phyloP scores from a whole-genome alignment of 23 tunicate species.

The Clavelina lepadiformis region DNA sequence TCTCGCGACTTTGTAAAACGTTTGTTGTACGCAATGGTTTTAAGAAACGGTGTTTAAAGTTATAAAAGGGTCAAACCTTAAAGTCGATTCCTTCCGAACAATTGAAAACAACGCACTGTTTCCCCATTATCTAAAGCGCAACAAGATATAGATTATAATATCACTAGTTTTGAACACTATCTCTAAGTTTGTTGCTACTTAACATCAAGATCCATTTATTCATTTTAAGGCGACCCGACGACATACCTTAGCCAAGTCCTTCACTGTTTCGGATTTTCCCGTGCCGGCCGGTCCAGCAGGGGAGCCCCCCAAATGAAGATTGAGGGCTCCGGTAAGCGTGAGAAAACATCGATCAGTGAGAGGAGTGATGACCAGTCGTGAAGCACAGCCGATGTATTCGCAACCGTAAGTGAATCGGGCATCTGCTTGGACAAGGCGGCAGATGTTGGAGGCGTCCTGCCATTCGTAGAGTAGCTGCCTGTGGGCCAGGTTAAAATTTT shows the following conservation, averaged over 20 bases:
- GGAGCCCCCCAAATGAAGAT: slow-evolving; percentile 90
- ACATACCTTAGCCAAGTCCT: slow-evolving; percentile 85
- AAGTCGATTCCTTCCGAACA: slow-evolving; percentile 95
- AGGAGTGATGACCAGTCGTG: slow-evolving; percentile 90
- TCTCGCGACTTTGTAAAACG: too few species aligned
- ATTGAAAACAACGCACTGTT: slow-evolving; percentile 96
- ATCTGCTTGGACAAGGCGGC: slow-evolving; percentile 78
- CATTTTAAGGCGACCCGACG: background rate
- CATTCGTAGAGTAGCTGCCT: slow-evolving; percentile 89
- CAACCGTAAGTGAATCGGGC: slow-evolving; percentile 82
- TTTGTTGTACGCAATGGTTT: too few species aligned
- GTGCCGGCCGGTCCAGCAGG: slow-evolving; percentile 99
- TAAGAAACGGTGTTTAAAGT: too few species aligned
- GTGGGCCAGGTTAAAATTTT: too few species aligned
- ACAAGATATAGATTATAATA: background rate
- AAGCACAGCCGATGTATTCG: slow-evolving; percentile 88
- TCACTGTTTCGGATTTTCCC: slow-evolving; percentile 96
- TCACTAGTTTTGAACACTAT: too few species aligned
- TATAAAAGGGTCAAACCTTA: slow-evolving; percentile 58
- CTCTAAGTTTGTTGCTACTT: too few species aligned
- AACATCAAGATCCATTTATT: too few species aligned
- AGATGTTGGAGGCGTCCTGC: slow-evolving; percentile 67
- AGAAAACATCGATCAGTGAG: slow-evolving; percentile 95
- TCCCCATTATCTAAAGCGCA: slow-evolving; percentile 70
- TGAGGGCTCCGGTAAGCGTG: slow-evolving; percentile 89